Evolutionary conservation across 2,888 invertebrate genomes (phyloP).

Genomic region (Agrochola macilenta): DNA sequence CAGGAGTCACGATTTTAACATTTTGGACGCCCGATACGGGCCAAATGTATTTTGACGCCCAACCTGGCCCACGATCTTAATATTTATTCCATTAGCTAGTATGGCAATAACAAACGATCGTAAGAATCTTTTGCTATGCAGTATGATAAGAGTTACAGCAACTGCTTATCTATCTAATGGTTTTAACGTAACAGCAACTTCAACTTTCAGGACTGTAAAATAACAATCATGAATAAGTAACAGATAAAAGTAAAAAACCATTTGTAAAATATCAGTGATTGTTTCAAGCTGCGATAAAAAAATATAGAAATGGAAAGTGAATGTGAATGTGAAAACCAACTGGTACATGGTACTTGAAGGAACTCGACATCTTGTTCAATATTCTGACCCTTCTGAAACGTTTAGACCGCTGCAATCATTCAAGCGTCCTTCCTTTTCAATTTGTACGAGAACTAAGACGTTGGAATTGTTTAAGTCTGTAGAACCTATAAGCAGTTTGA

Average conservation of each 20-base stretch:
- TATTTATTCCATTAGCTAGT: neutral
- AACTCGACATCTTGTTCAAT: constrained; percentile 32
- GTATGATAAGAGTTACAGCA: neutral
- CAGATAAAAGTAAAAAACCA: neutral
- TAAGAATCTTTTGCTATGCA: neutral
- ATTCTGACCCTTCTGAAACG: constrained; percentile 25
- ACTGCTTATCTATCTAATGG: neutral
- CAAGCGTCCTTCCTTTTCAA: constrained; percentile 21
- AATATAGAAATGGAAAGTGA: neutral
- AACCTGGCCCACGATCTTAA: neutral
- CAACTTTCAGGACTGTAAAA: neutral
- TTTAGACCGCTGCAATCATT: constrained; percentile 28
- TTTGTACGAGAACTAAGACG: constrained; percentile 26
- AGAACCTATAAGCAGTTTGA: neutral
- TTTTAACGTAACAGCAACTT: neutral
- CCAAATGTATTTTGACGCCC: neutral
- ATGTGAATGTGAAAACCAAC: neutral
- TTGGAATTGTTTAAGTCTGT: constrained; percentile 13
- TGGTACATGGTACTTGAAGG: neutral
- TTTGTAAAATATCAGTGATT: neutral
- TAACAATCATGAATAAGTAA: neutral
- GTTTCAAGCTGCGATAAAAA: too few species aligned
- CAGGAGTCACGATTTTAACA: too few species aligned
- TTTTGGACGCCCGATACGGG: too few species aligned
- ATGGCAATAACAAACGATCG: too few species aligned